phyloP scores from a whole-genome alignment of 2,113 vertebrate genomes.

The Pterocles gutturalis region DNA sequence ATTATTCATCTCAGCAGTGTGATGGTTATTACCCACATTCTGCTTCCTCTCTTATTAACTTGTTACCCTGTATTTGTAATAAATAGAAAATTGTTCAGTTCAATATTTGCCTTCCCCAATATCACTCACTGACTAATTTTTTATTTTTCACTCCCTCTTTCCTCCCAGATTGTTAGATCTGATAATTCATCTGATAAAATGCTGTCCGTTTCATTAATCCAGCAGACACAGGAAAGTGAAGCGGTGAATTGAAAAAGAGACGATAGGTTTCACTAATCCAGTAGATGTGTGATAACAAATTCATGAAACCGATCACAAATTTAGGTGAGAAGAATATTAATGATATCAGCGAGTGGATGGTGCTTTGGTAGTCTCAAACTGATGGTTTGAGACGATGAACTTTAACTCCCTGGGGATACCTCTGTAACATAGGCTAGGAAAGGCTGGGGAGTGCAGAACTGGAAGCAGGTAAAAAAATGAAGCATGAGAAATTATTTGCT shows the following conservation, averaged over 20 bases:
- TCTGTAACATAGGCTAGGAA: not conserved
- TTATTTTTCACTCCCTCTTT: not conserved
- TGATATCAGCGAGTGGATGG: not conserved
- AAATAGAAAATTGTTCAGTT: constrained; percentile 14
- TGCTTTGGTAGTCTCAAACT: not conserved
- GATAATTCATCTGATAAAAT: constrained; percentile 27
- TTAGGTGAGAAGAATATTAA: not conserved
- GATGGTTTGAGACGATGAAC: not conserved
- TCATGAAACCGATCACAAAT: not conserved
- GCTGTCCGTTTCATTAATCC: not conserved
- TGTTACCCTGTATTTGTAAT: not conserved
- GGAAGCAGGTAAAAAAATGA: not conserved
- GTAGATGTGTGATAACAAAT: not conserved
- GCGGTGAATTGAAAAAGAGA: not conserved
- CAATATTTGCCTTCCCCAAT: constrained; percentile 3
- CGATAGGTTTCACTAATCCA: not conserved
- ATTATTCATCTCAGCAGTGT: not conserved
- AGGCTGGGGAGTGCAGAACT: not conserved
- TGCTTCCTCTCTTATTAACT: constrained; percentile 7
- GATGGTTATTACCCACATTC: not conserved
- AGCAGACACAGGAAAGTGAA: not conserved
- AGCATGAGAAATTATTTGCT: not conserved
- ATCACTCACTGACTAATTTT: not conserved
- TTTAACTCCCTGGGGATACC: not conserved
- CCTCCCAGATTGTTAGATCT: not conserved